Percentiles rank a stretch among this genome's conserved stretches.
Conservation (phyloP, 2,113 vertebrate species). For the Falco punctatus region DNA sequence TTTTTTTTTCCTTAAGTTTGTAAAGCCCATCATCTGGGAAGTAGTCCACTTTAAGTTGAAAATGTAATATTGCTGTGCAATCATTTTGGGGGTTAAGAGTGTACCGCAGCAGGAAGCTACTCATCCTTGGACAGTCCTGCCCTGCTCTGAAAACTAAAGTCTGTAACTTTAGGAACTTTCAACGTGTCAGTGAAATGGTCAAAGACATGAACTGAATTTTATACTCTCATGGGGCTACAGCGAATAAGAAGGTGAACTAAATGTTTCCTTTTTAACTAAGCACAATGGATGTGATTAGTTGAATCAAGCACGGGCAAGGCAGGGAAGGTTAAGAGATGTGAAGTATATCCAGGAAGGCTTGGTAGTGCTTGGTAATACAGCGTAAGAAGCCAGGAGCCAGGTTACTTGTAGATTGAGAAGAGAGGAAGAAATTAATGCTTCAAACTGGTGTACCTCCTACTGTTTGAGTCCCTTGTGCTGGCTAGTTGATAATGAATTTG, state of each 20-base stretch:
- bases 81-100: neutral
- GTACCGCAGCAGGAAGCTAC: neutral
- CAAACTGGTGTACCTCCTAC: neutral
- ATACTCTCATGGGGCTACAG: neutral
- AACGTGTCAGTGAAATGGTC: neutral
- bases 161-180: neutral
- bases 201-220: neutral
- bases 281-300: neutral
- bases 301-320: neutral
- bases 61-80: neutral
- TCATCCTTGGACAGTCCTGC: neutral
- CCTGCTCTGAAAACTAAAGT: neutral
- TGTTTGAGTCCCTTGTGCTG: neutral
- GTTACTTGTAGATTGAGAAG: neutral
- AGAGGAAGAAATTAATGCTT: neutral
- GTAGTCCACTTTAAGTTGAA: neutral
- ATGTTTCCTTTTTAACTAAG: neutral
- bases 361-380: neutral
- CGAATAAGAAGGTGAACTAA: neutral
- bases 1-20: neutral
- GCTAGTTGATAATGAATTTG: neutral
- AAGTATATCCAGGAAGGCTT: neutral
- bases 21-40: neutral
- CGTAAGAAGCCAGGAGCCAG: neutral
- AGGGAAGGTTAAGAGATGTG: neutral